A percentile compares a stretch with the other conserved stretches of the same genome.
Conservation (phyloP, 92 coral and sea anemone genomes). For the Porites lobata region DNA sequence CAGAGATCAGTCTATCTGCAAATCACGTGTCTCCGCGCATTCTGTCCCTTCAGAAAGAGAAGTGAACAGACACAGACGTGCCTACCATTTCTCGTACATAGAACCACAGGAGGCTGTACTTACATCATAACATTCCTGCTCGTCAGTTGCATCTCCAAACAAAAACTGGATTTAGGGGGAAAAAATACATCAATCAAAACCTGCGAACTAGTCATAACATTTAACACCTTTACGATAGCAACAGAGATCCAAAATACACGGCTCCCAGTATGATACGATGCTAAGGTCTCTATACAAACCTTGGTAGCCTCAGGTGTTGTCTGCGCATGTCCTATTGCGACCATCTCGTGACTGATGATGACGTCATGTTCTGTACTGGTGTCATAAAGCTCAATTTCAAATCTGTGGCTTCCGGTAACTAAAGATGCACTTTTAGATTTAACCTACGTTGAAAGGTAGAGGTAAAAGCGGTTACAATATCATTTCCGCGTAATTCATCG, state of each 20-base stretch:
- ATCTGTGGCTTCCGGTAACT: conserved; percentile 86
- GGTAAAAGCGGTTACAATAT: too few relatives aligned
- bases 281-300: conserved; percentile 43
- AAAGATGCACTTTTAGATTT: conserved; percentile 84
- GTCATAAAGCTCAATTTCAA: conserved; percentile 87
- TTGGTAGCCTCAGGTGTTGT: conserved; percentile 86
- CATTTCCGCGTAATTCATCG: too few relatives aligned
- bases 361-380: conserved; percentile 87
- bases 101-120: not conserved
- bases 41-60: too few relatives aligned
- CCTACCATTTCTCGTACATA: too few relatives aligned
- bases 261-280: not conserved
- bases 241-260: not conserved
- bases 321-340: conserved; percentile 89
- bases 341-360: conserved; percentile 84
- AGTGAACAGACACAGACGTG: too few relatives aligned
- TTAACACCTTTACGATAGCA: not conserved
- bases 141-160: conserved; percentile 18
- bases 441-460: conserved; percentile 59
- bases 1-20: too few relatives aligned
- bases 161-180: conserved; percentile 22
- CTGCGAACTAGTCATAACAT: not conserved
- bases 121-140: conserved; percentile 5
- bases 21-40: too few relatives aligned
- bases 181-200: not conserved